Percentiles rank a stretch among this genome's conserved stretches.
Evolutionary conservation across 2,797 vertebrate genomes (phyloP).

Genomic region (Buphagus erythrorhynchus): DNA sequence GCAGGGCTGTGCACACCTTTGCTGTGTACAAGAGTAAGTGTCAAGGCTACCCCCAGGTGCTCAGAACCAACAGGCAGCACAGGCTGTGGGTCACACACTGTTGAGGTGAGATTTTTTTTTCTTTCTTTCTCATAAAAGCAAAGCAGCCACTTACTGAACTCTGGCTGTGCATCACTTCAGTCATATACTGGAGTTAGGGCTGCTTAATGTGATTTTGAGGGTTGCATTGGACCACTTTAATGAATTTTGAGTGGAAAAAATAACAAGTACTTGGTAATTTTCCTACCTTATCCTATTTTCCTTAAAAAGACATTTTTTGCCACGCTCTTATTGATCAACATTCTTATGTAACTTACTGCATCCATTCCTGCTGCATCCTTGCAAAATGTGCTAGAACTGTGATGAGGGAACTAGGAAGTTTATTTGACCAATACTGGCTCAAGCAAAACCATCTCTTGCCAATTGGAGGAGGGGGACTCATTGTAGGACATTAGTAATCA

Average conservation of each 20-base stretch:
- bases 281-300: neutral
- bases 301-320: neutral
- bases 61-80: neutral
- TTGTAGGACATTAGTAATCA: neutral
- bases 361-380: neutral
- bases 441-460: neutral
- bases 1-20: neutral
- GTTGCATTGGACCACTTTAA: neutral
- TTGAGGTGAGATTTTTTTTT: neutral
- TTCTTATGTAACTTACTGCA: neutral
- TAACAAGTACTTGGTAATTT: neutral
- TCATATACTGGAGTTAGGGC: neutral
- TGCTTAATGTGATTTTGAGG: neutral
- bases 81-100: neutral
- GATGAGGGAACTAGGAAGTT: neutral
- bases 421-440: neutral
- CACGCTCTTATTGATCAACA: neutral
- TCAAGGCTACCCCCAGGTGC: neutral
- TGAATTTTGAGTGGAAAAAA: neutral
- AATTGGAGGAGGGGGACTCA: rapidly evolving
- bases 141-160: neutral
- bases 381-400: neutral
- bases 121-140: neutral
- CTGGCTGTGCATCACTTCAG: neutral
- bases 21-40: too few species aligned